Evolutionary conservation across 2,888 invertebrate species (phyloP).

Genomic region (Coenonympha arcania): DNA sequence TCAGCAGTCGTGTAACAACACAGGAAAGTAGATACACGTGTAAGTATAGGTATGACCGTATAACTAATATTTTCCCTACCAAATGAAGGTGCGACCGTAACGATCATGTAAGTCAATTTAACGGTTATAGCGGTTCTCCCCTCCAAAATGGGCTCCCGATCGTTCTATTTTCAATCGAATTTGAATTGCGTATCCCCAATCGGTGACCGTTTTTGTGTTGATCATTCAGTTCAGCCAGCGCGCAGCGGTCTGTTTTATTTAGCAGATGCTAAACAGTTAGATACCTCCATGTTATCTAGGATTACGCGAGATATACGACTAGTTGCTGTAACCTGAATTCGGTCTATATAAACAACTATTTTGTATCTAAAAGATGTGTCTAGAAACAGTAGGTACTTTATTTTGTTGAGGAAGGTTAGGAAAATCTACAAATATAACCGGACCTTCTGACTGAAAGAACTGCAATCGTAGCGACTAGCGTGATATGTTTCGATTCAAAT

Average conservation of each 20-base stretch:
- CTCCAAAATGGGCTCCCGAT: conserved; percentile 24
- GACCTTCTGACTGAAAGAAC: too few species aligned
- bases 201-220: conserved; percentile 44
- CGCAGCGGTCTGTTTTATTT: conserved; percentile 40
- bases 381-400: too few species aligned
- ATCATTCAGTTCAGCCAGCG: conserved; percentile 54
- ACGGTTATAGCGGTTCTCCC: conserved; percentile 38
- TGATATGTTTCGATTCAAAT: too few species aligned
- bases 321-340: not conserved
- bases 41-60: too few species aligned
- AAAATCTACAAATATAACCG: too few species aligned
- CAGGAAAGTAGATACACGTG: too few species aligned
- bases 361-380: not conserved
- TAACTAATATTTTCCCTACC: not conserved
- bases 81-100: not conserved
- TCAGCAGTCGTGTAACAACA: too few species aligned
- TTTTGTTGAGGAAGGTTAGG: too few species aligned
- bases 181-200: conserved; percentile 51
- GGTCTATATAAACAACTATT: not conserved
- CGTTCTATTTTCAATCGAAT: conserved; percentile 52
- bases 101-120: conserved; percentile 12
- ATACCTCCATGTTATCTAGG: conserved; percentile 14
- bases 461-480: too few species aligned
- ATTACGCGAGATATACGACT: not conserved
- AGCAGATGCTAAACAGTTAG: conserved; percentile 41